phyloP scores from a whole-genome alignment of 2,113 vertebrate species.

The Dermatemys mawii region DNA sequence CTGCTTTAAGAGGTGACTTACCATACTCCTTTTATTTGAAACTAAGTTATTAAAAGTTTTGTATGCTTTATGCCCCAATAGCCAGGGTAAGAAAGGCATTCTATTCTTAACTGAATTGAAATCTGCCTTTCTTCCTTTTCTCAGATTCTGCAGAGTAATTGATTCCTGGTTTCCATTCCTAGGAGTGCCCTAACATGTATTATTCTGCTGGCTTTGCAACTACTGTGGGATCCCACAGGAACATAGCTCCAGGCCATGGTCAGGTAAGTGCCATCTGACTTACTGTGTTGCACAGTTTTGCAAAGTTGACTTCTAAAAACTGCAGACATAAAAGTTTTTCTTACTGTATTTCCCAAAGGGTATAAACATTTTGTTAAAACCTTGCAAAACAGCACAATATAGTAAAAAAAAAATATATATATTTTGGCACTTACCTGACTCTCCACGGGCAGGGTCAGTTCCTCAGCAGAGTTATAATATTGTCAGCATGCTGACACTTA shows the following conservation, averaged over 20 bases:
- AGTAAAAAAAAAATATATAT: slow-evolving; percentile 59
- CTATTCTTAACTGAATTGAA: slow-evolving; percentile 41
- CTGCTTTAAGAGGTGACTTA: background rate
- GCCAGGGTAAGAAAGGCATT: slow-evolving; percentile 31
- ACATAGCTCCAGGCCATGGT: slow-evolving; percentile 49
- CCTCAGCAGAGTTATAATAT: background rate
- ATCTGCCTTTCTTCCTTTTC: slow-evolving; percentile 68
- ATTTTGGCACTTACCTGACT: slow-evolving; percentile 66
- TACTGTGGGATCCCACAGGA: slow-evolving; percentile 56
- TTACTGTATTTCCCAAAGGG: slow-evolving; percentile 6
- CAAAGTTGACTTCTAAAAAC: slow-evolving; percentile 66
- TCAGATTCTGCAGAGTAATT: slow-evolving; percentile 63
- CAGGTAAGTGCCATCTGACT: slow-evolving; percentile 72
- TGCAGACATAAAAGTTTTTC: background rate
- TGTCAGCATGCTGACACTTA: background rate
- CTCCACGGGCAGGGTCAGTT: slow-evolving; percentile 37
- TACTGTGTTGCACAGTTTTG: slow-evolving; percentile 71
- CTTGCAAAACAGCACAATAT: slow-evolving; percentile 75
- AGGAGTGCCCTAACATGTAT: slow-evolving; percentile 63
- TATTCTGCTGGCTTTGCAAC: slow-evolving; percentile 50
- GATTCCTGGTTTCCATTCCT: slow-evolving; percentile 70
- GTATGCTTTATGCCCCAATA: background rate
- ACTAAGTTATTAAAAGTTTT: background rate
- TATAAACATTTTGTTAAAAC: slow-evolving; percentile 49
- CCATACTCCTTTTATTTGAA: background rate